Base-by-base conservation (phyloP, 2,888 invertebrate genomes). In the Hyppa rectilinea region DNA sequence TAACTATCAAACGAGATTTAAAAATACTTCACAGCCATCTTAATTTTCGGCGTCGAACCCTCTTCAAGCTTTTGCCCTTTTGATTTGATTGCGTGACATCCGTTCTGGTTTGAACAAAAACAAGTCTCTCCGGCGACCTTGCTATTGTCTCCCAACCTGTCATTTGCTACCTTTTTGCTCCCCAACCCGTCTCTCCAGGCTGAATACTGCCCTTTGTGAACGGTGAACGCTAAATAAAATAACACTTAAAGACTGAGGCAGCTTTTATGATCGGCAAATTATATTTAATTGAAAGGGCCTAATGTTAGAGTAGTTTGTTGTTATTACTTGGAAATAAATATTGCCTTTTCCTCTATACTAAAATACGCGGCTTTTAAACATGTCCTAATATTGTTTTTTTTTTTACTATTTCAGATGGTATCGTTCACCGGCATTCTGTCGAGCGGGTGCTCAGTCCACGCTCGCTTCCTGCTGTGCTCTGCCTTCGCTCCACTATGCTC, bases 401-500 rank as follows among this genome's bases (percentile, higher is more conserved):
- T 53, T 9, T 59, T 4, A 23, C 83, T 80, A 71, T 89, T 97
- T 31, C 97, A 98, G 98, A 96, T 98, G 91, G 94, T 96, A 75
- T 95, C 97, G 75, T 97, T 97, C 92, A 95, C 97, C 88, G 97
- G 97, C 1, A 96, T 98, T 74, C 96, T 98, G 66, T 97, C 98
- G 82, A 97, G 97, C 87, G 97, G 97, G 63, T 99, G 99, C 90
- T 98, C 98, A 6, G 96, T 97, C 70, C 97, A 98, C 88, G 97
- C 98, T 52, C 97, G 98, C 83, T 98, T 99, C 92, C 97, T 99
- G 89, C 97, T 99, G 75, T 99, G 99, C 95, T 98, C 98, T 23
- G 97, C 99, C 64, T 98, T 98, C 92, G 98, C 98, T 14, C 99
- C 99, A 47, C 97, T 99, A 92, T 99, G 99, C 93, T 98, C 98